Base-by-base conservation (phyloP, 2,113 vertebrate genomes). In the Corythornis vintsioides region DNA sequence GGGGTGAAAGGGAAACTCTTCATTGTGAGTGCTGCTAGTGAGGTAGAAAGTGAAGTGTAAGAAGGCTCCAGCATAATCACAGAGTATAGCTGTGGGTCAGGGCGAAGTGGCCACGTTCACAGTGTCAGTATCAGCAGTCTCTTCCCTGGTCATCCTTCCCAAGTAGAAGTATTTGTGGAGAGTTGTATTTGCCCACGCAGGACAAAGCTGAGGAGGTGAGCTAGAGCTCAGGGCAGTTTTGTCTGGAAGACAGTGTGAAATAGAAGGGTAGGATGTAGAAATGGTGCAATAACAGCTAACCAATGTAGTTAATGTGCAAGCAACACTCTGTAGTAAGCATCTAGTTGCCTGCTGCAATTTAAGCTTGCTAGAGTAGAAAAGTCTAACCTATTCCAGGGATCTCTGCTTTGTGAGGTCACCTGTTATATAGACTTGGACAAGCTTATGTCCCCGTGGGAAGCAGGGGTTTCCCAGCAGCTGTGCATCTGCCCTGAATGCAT, bases 271-370 rank as follows among this genome's bases (percentile, higher is more conserved):
- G 59, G 8, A 57, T 31, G 25, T 35, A 11, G 77, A 61, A 86
- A 11, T 26, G 38, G 7, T 29, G 1, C 20, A 55, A n/a, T 26
- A 33, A 53, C 28, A 20, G 1, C 1, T 0, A 11, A 56, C 14
- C 53, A 8, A 5, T 7, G 4, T 18, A 15, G 25, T 1, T 17
- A 47, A 24, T 63, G 53, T 95, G 98, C 98, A 98, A 98, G 98
- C 97, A 97, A 97, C 98, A 98, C 98, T 98, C 98, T 98, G 98
- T 98, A 94, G 94, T 96, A 97, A 97, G 97, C 96, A 95, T 92
- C 8, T 66, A 60, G 45, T 92, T 93, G 86, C 97, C 96, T 98
- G 96, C 87, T 97, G 95, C 98, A 98, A 98, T 98, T 98, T 98
- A 92, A 89, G 97, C 98, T 98, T 98, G 98, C 98, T 94, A 98